A percentile compares a stretch with the other conserved stretches of the same genome.
phyloP scores from a whole-genome alignment of 2,797 vertebrate species.

The Phaenicophaeus curvirostris region DNA sequence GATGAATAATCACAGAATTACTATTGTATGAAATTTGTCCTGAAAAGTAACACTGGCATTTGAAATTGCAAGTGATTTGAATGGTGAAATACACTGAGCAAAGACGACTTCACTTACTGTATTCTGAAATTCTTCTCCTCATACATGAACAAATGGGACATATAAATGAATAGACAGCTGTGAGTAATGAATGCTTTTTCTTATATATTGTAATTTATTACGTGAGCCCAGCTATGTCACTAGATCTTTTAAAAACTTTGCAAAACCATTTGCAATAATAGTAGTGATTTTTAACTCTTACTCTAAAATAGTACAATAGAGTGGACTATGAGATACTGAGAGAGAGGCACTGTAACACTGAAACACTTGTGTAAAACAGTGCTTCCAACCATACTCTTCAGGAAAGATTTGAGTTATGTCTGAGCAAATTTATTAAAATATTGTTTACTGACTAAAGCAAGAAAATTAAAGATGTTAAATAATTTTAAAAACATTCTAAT shows the following conservation, averaged over 20 bases:
- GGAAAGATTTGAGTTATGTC: neutral
- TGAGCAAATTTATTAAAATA: neutral
- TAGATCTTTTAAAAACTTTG: constrained; percentile 54
- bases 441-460: neutral
- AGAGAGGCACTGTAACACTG: neutral
- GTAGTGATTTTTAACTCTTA: constrained; percentile 32
- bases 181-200: constrained; percentile 53
- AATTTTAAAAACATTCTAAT: neutral
- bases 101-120: constrained; percentile 66
- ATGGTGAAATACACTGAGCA: constrained; percentile 75
- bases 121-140: constrained; percentile 56
- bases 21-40: constrained; percentile 82
- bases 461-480: neutral
- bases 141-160: constrained; percentile 69
- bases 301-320: constrained; percentile 40
- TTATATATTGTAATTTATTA: constrained; percentile 49
- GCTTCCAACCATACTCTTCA: neutral
- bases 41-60: constrained; percentile 84
- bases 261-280: constrained; percentile 37
- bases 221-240: neutral
- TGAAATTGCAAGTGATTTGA: constrained; percentile 81
- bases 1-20: constrained; percentile 85
- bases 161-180: constrained; percentile 65
- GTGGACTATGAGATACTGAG: constrained; percentile 8
- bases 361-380: neutral